phyloP scores from a whole-genome alignment of 2,797 vertebrate species.

The Eidolon dupreanum region DNA sequence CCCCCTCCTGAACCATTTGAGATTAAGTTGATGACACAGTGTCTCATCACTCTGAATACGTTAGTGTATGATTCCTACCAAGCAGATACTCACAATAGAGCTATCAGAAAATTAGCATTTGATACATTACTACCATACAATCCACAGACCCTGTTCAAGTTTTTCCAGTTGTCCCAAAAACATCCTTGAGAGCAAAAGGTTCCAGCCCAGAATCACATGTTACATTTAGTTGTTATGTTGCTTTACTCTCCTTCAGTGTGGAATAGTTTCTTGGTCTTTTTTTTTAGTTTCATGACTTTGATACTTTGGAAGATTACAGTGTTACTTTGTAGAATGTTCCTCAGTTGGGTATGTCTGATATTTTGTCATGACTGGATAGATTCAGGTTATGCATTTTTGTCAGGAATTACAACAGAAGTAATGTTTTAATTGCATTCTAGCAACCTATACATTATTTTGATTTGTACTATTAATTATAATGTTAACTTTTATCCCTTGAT shows the following conservation, averaged over 20 bases:
- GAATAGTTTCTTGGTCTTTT: not conserved
- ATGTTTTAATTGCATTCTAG: slow-evolving; percentile 1
- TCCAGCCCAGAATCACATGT: not conserved
- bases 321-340: not conserved
- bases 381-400: slow-evolving; percentile 27
- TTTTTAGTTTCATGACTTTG: not conserved
- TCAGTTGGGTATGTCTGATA: not conserved
- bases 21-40: not conserved
- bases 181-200: not conserved
- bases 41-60: not conserved
- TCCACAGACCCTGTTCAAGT: not conserved
- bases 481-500: slow-evolving; percentile 24
- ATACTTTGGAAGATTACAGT: not conserved
- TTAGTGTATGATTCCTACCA: not conserved
- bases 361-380: not conserved
- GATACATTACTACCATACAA: not conserved
- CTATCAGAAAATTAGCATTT: not conserved
- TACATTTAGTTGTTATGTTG: not conserved
- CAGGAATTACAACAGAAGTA: not conserved
- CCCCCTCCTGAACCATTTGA: not conserved
- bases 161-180: not conserved
- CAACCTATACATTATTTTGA: not conserved
- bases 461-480: not conserved
- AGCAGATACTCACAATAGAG: not conserved
- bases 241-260: not conserved